phyloP scores from a whole-genome alignment of 1,140 invertebrate species.

The Drosophila sp. region DNA sequence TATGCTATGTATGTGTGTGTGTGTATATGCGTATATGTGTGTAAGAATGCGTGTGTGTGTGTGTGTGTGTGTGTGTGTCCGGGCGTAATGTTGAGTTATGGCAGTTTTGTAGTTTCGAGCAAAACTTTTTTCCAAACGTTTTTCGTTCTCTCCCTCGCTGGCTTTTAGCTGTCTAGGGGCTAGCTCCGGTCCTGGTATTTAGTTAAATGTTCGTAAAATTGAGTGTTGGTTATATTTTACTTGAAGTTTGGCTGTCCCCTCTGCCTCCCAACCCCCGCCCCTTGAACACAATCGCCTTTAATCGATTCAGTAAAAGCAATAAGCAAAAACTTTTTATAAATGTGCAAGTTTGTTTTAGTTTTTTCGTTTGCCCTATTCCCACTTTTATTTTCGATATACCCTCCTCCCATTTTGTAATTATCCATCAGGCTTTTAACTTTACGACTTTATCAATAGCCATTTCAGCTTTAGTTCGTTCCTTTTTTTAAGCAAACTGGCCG shows the following conservation, averaged over 20 bases:
- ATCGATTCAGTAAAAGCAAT: constrained; percentile 76
- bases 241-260: constrained; percentile 36
- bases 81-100: constrained; percentile 80
- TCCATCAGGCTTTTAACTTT: constrained; percentile 59
- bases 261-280: neutral
- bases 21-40: constrained; percentile 7
- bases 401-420: constrained; percentile 57
- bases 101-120: constrained; percentile 77
- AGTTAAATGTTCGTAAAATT: constrained; percentile 81
- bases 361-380: constrained; percentile 11
- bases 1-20: constrained; percentile 35
- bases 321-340: constrained; percentile 72
- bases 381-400: neutral
- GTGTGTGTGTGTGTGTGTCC: constrained; percentile 36
- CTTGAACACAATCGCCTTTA: constrained; percentile 50
- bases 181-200: constrained; percentile 55
- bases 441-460: constrained; percentile 66
- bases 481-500: constrained; percentile 35
- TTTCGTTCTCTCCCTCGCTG: constrained; percentile 19
- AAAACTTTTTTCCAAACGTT: constrained; percentile 69
- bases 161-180: constrained; percentile 2
- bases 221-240: constrained; percentile 73
- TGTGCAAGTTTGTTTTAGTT: constrained; percentile 67
- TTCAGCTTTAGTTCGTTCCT: constrained; percentile 24
- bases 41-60: constrained; percentile 16